Percentiles rank a stretch among this genome's conserved stretches.
These are phyloP conservation scores for Clupea harengus DNA, from an alignment of 2,113 vertebrate genomes.

Conservation along the genomic window DNA sequence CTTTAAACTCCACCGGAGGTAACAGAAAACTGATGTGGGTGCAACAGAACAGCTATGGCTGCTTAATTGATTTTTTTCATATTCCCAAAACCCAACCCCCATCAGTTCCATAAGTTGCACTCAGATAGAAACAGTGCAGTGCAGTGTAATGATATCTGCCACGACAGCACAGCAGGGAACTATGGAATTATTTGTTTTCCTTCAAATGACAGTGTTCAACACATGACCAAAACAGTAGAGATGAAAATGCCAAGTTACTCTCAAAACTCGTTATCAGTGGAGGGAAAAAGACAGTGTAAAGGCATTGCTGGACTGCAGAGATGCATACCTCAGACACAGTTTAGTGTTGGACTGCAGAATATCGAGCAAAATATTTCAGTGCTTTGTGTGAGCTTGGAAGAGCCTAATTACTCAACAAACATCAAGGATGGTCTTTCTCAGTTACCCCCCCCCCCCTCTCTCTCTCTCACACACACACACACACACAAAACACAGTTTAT, in stretches of 20 bases:
- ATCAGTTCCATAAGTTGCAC: neutral
- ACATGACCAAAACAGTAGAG: too few relatives aligned
- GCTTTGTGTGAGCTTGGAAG: neutral
- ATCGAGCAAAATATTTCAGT: neutral
- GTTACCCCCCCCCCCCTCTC: neutral
- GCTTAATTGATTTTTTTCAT: neutral
- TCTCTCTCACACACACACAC: slow-evolving; percentile 16
- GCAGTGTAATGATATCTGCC: neutral
- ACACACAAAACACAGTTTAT: slow-evolving; percentile 37
- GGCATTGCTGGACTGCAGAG: neutral
- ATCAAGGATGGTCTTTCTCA: neutral
- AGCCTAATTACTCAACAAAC: neutral
- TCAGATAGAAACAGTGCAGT: neutral
- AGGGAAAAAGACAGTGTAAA: neutral
- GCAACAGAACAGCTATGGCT: neutral
- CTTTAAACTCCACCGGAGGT: neutral
- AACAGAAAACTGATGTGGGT: neutral
- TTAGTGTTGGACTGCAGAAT: neutral
- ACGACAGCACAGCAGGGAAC: neutral
- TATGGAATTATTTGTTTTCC: neutral
- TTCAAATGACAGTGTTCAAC: too few relatives aligned
- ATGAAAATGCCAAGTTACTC: too few relatives aligned
- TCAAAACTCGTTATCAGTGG: too few relatives aligned
- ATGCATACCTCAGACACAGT: neutral
- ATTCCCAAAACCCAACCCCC: neutral